Conservation (phyloP, 2,888 invertebrate genomes). For the Nomada fucata region DNA sequence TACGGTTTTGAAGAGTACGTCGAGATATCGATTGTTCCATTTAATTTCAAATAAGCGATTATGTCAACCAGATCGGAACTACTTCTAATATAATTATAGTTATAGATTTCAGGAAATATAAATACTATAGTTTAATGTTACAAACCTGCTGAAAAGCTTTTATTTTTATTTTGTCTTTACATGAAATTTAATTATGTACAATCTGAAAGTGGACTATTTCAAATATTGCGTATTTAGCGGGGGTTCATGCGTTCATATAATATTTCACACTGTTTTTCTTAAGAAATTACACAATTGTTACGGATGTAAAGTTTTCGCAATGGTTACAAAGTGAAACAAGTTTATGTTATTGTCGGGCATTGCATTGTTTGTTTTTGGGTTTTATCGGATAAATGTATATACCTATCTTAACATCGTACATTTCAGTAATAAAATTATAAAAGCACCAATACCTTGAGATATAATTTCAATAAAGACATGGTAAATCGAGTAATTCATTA, state of each 20-base stretch:
- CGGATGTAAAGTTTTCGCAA: too few species aligned
- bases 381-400: constrained; percentile 22
- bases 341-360: constrained; percentile 17
- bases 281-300: too few species aligned
- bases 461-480: constrained; percentile 68
- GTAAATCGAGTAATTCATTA: constrained; percentile 50
- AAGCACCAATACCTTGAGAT: constrained; percentile 73
- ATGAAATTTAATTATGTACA: too few species aligned
- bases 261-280: too few species aligned
- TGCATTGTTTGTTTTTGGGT: background rate
- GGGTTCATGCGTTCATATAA: too few species aligned
- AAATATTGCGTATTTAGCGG: too few species aligned
- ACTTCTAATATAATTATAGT: background rate
- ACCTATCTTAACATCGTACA: constrained; percentile 32
- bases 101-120: background rate
- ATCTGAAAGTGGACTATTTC: too few species aligned
- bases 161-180: too few species aligned
- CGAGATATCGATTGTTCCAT: too few species aligned
- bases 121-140: background rate
- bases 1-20: too few species aligned
- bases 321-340: background rate
- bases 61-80: too few species aligned
- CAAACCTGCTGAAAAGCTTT: background rate
- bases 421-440: constrained; percentile 49
- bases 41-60: too few species aligned